These are phyloP conservation scores for Hyles lineata DNA, from an alignment of 2,888 invertebrate species.

Conservation along the genomic window DNA sequence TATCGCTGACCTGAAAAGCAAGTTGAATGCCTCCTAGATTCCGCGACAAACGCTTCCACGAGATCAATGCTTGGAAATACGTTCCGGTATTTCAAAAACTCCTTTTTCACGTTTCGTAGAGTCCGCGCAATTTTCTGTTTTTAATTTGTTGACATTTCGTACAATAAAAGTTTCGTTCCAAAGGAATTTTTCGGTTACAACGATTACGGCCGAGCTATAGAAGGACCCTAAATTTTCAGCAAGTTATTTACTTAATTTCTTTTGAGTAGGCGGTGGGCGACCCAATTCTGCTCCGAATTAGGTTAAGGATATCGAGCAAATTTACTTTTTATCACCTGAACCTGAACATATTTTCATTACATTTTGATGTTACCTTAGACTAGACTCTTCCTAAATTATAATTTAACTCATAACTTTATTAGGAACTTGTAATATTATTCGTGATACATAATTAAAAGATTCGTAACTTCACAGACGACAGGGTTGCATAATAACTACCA, in stretches of 20 bases:
- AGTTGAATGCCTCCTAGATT: background rate
- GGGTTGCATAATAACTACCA: too few relatives aligned
- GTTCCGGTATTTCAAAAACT: background rate
- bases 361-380: background rate
- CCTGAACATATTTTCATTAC: background rate
- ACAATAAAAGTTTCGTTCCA: background rate
- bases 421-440: too few relatives aligned
- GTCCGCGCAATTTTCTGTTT: background rate
- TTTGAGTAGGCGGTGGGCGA: slow-evolving; percentile 4
- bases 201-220: slow-evolving; percentile 6
- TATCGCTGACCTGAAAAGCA: background rate
- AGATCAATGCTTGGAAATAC: background rate
- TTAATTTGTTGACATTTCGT: background rate
- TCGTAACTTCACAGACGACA: too few relatives aligned
- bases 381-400: background rate
- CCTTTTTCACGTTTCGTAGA: background rate
- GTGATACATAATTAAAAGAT: too few relatives aligned
- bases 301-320: slow-evolving; percentile 13
- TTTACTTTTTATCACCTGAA: slow-evolving; percentile 6
- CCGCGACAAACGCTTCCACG: background rate
- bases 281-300: background rate
- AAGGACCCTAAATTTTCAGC: background rate
- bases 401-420: too few relatives aligned
- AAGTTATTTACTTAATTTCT: slow-evolving; percentile 14
- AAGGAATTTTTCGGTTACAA: background rate